phyloP scores from a whole-genome alignment of 2,888 invertebrate genomes.

The Yponomeuta evonymella region DNA sequence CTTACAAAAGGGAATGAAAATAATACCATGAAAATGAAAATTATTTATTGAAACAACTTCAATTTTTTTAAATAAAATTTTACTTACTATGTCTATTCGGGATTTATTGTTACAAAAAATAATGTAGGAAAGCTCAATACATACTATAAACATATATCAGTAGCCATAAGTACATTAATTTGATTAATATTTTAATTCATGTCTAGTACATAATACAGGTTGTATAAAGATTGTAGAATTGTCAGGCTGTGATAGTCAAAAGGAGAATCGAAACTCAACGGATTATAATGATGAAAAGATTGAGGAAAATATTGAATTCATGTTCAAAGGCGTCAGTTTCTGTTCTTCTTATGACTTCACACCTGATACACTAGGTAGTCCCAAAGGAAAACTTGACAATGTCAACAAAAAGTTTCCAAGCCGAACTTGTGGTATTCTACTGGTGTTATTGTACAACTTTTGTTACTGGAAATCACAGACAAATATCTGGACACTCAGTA shows the following conservation, averaged over 20 bases:
- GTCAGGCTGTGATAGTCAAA: not conserved
- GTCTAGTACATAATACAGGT: not conserved
- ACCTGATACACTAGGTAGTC: not conserved
- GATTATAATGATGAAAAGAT: not conserved
- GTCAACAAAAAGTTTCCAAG: too few relatives aligned
- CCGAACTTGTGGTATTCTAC: too few relatives aligned
- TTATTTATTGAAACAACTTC: constrained; percentile 74
- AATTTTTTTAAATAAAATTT: constrained; percentile 61
- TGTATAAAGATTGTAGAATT: not conserved
- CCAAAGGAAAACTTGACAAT: too few relatives aligned
- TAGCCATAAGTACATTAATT: constrained; percentile 61
- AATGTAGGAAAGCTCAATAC: constrained; percentile 58
- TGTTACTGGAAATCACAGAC: too few relatives aligned
- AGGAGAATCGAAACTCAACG: not conserved
- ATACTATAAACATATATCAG: constrained; percentile 31
- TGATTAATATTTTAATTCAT: constrained; percentile 23
- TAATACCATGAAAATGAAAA: constrained; percentile 55
- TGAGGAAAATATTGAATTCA: not conserved
- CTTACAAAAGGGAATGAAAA: too few relatives aligned
- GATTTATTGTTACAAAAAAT: constrained; percentile 53
- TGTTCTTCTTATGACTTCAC: not conserved
- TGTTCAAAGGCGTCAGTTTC: not conserved
- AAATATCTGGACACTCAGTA: too few relatives aligned
- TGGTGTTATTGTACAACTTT: too few relatives aligned
- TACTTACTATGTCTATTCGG: constrained; percentile 61